Evolutionary conservation across 1,140 invertebrate species (phyloP), one percentile per base, ranked within the genome.

Genomic region (Sitophilus oryzae): DNA sequence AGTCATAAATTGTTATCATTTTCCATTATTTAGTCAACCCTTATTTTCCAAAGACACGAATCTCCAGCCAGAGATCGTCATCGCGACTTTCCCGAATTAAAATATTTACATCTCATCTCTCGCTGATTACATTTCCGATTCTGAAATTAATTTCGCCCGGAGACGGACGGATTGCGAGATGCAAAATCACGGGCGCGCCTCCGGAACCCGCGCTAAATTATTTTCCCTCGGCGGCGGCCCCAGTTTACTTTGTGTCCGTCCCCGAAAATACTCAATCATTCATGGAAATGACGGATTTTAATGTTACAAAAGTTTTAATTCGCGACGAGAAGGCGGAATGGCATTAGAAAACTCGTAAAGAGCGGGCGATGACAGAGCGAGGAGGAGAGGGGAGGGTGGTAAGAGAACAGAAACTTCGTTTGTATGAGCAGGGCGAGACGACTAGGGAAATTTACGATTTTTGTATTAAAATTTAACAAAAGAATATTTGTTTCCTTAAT

Each of bases 211-310:
- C 58, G 63, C 66, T 62, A 68, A 68, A 66, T 68, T 68, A 68
- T 68, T 62, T 68, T n/a, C n/a, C n/a, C n/a, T n/a, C n/a, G n/a
- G n/a, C n/a, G n/a, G n/a, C 56, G 47, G 52, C 62, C 58, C 59
- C 55, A 52, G 55, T 66, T 66, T 64, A 60, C 66, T 68, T 68
- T 68, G 63, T 65, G 56, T 59, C 56, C 56, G 48, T 6, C 51
- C 49, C 54, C 46, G 14, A 34, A 56, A 68, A 66, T 66, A 66
- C 66, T 65, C 67, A 69, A 69, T 69, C 67, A 68, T 68, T 68
- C 66, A 68, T 70, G 64, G 64, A 69, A 66, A 67, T 69, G 66
- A 67, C 65, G 67, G 63, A 69, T 66, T 69, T 67, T 66, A 69
- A 69, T 67, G 67, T 64, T 65, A 66, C 62, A 67, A 69, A 57